phyloP scores from a whole-genome alignment of 2,797 vertebrate species.

The Hippopotamyrus pictus region DNA sequence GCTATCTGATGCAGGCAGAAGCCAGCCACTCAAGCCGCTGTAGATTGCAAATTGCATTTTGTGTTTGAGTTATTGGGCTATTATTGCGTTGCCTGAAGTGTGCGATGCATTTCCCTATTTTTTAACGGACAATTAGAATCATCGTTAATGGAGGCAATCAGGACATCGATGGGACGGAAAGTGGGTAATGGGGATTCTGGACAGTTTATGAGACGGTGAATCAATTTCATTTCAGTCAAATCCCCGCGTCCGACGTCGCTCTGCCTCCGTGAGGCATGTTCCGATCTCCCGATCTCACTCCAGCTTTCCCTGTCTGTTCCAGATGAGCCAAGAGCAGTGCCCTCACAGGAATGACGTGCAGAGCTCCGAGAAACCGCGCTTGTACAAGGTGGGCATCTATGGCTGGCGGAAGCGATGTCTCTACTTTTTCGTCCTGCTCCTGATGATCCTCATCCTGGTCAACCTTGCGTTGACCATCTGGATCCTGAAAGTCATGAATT shows the following conservation, averaged over 20 bases:
- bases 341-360: slow-evolving; percentile 87
- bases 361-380: slow-evolving; percentile 84
- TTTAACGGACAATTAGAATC: slow-evolving; percentile 53
- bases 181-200: slow-evolving; percentile 47
- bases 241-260: neutral
- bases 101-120: slow-evolving; percentile 47
- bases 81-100: slow-evolving; percentile 49
- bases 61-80: slow-evolving; percentile 46
- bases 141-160: slow-evolving; percentile 54
- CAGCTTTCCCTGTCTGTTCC: slow-evolving; percentile 41
- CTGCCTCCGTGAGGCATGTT: neutral
- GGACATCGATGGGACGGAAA: slow-evolving; percentile 42
- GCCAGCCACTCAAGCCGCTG: neutral
- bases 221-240: slow-evolving; percentile 38
- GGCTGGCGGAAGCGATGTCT: slow-evolving; percentile 99
- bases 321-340: slow-evolving; percentile 99
- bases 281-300: neutral
- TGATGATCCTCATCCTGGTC: slow-evolving; percentile 98
- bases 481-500: slow-evolving; percentile 99
- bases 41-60: slow-evolving; percentile 47
- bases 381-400: slow-evolving; percentile 99
- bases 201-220: slow-evolving; percentile 46
- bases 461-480: slow-evolving; percentile 98
- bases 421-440: slow-evolving; percentile 95
- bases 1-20: neutral